Evolutionary conservation across 2,113 vertebrate species (phyloP), one percentile per base, ranked within the genome.

Genomic region (Zosterops hypoxanthus): DNA sequence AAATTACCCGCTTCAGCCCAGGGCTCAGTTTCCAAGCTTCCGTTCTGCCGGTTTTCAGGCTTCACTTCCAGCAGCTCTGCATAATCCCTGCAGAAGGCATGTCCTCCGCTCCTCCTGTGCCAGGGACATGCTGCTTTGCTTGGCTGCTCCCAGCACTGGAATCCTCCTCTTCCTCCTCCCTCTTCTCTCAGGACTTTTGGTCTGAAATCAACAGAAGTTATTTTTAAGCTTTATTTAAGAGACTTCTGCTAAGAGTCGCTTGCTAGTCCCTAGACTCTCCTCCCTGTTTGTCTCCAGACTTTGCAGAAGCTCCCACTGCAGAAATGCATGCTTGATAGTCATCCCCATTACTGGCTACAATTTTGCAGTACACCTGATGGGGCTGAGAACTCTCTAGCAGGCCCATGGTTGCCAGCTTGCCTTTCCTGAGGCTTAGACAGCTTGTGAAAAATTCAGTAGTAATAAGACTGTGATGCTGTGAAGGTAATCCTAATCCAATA

Each of bases 1-100:
- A 95, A 96, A 96, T 97, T 93, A 96, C 90, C 78, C 31, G 5
- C 92, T 94, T 93, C 83, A 92, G 92, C 88, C 57, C 86, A 91
- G 77, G 86, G 90, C 77, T 93, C 5, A 0, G 72, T 95, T 96
- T 97, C 93, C 88, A 95, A 92, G 92, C 95, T 96, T 94, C 93
- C 29, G 5, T 95, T 94, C 76, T 92, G 82, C 39, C 0, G 19
- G 55, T 93, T 94, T 97, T 90, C 86, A 95, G 83, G 88, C 92
- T 94, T 88, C 88, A 82, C 65, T 95, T 96, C 77, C 76, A 96
- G 69, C 80, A 94, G 82, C 69, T 93, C 93, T 86, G 60, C 69
- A 50, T 95, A 96, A 96, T 94, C 92, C 56, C 86, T 39, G 65
- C 7, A 56, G 94, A 94, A 96, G 41, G 82, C 90, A 78, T 88